These are phyloP conservation scores for Portunus trituberculatus DNA, from an alignment of 1,140 invertebrate genomes.

Conservation along the genomic window DNA sequence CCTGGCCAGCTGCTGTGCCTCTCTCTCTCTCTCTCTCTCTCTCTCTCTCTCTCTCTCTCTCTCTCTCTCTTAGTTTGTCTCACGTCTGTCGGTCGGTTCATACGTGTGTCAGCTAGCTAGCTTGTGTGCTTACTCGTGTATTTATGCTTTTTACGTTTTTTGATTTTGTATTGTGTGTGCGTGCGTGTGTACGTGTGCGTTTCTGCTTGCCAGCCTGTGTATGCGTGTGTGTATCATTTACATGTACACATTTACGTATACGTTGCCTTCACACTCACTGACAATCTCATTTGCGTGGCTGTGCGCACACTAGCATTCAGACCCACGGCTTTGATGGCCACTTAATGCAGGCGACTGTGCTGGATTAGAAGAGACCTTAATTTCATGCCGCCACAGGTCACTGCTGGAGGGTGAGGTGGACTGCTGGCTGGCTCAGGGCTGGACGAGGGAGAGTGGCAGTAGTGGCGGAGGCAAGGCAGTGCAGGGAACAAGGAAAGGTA, in stretches of 20 bases:
- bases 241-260: slow-evolving; percentile 23
- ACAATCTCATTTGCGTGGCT: neutral
- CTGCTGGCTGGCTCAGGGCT: neutral
- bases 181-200: no score
- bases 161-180: neutral
- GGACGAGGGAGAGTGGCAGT: no score
- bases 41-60: slow-evolving; percentile 13
- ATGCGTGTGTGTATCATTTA: slow-evolving; percentile 43
- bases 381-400: slow-evolving; percentile 8
- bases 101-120: no score
- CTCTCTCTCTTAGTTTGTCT: neutral
- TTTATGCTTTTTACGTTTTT: no score
- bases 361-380: slow-evolving; percentile 13
- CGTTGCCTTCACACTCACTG: neutral
- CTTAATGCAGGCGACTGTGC: neutral
- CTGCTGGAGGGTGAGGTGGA: neutral
- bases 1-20: slow-evolving; percentile 23
- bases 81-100: neutral
- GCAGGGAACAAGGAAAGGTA: neutral
- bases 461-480: neutral
- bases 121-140: neutral
- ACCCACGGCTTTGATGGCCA: neutral
- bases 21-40: slow-evolving; percentile 54
- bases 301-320: neutral
- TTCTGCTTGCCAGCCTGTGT: neutral